Evolutionary conservation across 2,113 vertebrate genomes (phyloP).

Genomic region (Carollia perspicillata): DNA sequence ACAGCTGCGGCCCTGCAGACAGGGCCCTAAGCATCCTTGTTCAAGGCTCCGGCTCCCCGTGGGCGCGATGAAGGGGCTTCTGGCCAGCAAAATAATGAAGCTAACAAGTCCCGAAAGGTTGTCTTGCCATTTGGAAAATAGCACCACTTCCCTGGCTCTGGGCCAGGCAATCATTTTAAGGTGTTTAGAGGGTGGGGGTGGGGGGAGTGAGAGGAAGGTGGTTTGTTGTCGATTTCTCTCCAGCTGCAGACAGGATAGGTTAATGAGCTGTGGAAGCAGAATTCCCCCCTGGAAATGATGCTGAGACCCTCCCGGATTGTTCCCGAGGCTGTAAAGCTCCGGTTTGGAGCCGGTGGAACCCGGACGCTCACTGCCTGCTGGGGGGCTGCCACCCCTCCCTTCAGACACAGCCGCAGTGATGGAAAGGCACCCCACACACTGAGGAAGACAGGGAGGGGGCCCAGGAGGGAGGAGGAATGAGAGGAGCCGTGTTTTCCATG

Average conservation of each 20-base stretch:
- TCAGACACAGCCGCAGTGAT: background rate
- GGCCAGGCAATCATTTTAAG: slow-evolving; percentile 51
- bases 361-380: background rate
- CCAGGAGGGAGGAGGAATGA: background rate
- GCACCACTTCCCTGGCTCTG: background rate
- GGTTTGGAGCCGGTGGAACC: background rate
- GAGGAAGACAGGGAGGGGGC: background rate
- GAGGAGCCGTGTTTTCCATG: background rate
- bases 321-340: background rate
- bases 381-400: background rate
- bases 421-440: background rate
- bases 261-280: slow-evolving; percentile 39
- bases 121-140: slow-evolving; percentile 42
- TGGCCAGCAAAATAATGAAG: background rate
- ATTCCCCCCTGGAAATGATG: background rate
- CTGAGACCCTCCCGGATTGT: background rate
- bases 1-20: background rate
- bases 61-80: background rate
- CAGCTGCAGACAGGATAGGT: background rate
- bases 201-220: background rate
- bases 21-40: background rate
- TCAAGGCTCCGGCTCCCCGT: background rate
- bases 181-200: background rate
- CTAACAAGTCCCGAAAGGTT: slow-evolving; percentile 28
- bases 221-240: background rate